Evolutionary conservation across 2,797 vertebrate genomes (phyloP), one percentile per base, ranked within the genome.

Genomic region (Sebastolobus alascanus): DNA sequence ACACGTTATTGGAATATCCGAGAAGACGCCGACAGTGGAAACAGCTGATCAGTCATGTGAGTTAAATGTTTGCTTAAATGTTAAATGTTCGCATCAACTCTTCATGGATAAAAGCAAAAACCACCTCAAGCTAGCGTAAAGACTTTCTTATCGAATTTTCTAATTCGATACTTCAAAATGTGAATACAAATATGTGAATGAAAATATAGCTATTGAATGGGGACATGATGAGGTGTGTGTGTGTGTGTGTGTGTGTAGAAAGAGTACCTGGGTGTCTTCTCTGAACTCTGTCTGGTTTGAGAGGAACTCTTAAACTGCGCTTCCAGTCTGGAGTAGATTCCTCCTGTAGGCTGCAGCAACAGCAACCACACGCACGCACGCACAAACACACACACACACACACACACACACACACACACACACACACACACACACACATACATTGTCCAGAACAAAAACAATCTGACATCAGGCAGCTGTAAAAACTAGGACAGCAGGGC

Each of bases 251-350:
- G 25, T n/a, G 25, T 20, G 2, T 4, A 22, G 5, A 63, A 31
- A 37, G 11, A 27, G 93, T 93, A 98, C 98, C 97, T 97, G 61
- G 93, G 86, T 27, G 95, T 97, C 92, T 98, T 99, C 80, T 99
- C 98, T 64, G 96, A 88, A 25, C 88, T 96, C 67, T 97, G 97
- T 77, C 88, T 96, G 83, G 91, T 67, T 85, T 97, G 97, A 3
- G 94, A 93, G 0, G 94, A 82, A 66, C 95, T 96, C 89, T 96
- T 98, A 85, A 99, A 95, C 76, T 99, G 98, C 8, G 96, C 95
- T 94, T 99, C 98, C 8, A 99, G 93, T 75, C 96, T 96, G 79
- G 97, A 96, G 92, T 99, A 99, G 94, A 99, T 97, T 52, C 98
- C 98, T 78, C 97, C 98, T 70, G 96, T 94, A 79, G 96, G 96